Percentiles rank a stretch among this genome's conserved stretches.
Evolutionary conservation across 2,888 invertebrate species (phyloP).

Genomic region (Opisthograptis luteolata): DNA sequence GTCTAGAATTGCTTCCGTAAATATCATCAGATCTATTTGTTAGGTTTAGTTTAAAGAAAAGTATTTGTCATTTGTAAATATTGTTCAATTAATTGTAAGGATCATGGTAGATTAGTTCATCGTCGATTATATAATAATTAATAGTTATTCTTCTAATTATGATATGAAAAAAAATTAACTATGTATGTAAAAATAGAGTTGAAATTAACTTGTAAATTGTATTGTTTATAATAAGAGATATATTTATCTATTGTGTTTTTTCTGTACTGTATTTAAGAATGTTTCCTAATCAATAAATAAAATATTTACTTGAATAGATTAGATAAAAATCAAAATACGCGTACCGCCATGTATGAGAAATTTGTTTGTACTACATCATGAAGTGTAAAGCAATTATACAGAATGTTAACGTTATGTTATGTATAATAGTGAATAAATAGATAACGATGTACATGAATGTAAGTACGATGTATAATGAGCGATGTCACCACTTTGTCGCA

Average conservation of each 20-base stretch:
- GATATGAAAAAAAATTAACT: not conserved
- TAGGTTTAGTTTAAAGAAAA: conserved; percentile 1
- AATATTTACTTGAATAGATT: too few species aligned
- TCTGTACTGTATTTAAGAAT: too few species aligned
- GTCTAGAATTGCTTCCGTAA: not conserved
- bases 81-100: not conserved
- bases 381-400: too few species aligned
- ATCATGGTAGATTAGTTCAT: conserved; percentile 6
- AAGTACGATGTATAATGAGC: too few species aligned
- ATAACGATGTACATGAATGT: too few species aligned
- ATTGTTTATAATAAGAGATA: not conserved
- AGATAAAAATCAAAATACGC: too few species aligned
- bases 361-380: too few species aligned
- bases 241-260: not conserved
- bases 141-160: not conserved
- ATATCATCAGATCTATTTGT: not conserved
- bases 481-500: too few species aligned
- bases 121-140: not conserved
- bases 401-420: too few species aligned
- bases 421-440: too few species aligned
- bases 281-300: too few species aligned
- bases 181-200: conserved; percentile 1
- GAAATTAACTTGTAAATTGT: not conserved
- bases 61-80: conserved; percentile 13
- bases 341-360: too few species aligned